Percentiles rank a stretch among this genome's conserved stretches.
Evolutionary conservation across 2,113 vertebrate species (phyloP).

Genomic region (Syngnathus typhle): DNA sequence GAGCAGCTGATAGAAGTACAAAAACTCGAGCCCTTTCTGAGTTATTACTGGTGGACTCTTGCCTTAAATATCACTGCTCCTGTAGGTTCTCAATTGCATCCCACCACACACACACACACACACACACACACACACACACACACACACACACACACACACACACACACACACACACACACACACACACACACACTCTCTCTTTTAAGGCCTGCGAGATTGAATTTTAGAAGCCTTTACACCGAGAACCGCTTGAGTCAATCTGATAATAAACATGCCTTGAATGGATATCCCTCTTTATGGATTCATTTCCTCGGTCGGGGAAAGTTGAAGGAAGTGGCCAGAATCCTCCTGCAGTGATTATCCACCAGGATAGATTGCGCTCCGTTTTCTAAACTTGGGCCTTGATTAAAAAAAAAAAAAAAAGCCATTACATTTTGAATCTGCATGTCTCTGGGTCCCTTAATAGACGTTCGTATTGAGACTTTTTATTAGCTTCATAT

Average conservation of each 20-base stretch:
- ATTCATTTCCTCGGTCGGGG: neutral
- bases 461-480: conserved; percentile 1
- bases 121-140: too few species aligned
- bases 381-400: neutral
- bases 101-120: neutral
- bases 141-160: too few species aligned
- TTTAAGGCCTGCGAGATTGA: neutral
- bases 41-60: neutral
- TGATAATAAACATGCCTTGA: conserved; percentile 3
- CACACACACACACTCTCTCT: too few species aligned
- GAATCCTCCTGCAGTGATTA: neutral
- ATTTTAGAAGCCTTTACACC: neutral
- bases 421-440: conserved; percentile 11
- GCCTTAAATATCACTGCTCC: neutral
- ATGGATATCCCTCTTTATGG: neutral
- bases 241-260: neutral
- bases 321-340: neutral
- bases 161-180: too few species aligned
- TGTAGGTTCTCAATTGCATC: neutral
- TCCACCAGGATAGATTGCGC: neutral
- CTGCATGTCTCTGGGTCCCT: neutral
- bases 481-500: conserved; percentile 39
- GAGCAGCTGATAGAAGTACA: neutral
- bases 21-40: neutral
- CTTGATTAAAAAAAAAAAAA: neutral